phyloP scores from a whole-genome alignment of 2,888 invertebrate genomes.

The Tipula confusa region DNA sequence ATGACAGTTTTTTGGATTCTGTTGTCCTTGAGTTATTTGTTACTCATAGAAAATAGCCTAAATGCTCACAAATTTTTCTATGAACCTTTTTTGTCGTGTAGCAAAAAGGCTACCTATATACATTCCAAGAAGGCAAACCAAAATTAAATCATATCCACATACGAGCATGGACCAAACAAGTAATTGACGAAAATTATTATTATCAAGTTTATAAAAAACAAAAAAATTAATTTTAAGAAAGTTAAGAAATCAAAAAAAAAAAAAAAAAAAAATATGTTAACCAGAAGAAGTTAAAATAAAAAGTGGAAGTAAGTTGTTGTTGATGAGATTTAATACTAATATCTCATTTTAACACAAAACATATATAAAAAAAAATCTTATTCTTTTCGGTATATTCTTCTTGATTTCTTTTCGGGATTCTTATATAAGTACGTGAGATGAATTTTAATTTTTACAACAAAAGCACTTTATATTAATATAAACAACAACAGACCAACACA shows the following conservation, averaged over 20 bases:
- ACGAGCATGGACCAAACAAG: neutral
- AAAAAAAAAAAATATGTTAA: neutral
- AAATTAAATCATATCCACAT: neutral
- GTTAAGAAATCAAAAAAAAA: neutral
- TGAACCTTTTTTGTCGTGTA: no score
- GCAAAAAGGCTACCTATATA: no score
- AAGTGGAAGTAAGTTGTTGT: constrained; percentile 25
- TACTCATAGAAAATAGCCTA: no score
- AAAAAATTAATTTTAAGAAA: constrained; percentile 5
- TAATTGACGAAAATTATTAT: constrained; percentile 20
- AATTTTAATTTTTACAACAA: constrained; percentile 25
- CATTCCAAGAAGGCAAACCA: neutral
- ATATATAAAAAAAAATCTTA: neutral
- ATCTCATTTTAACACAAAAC: constrained; percentile 25
- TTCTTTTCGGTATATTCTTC: neutral
- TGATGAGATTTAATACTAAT: constrained; percentile 25
- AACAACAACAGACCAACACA: neutral
- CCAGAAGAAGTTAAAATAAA: constrained; percentile 25
- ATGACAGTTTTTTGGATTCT: no score
- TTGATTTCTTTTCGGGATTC: constrained; percentile 16
- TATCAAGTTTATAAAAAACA: constrained; percentile 12
- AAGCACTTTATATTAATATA: neutral
- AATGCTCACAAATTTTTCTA: no score
- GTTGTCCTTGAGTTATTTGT: no score
- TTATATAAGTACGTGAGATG: constrained; percentile 20